Conservation (phyloP, 2,888 invertebrate species). For the Calameuta idolon region DNA sequence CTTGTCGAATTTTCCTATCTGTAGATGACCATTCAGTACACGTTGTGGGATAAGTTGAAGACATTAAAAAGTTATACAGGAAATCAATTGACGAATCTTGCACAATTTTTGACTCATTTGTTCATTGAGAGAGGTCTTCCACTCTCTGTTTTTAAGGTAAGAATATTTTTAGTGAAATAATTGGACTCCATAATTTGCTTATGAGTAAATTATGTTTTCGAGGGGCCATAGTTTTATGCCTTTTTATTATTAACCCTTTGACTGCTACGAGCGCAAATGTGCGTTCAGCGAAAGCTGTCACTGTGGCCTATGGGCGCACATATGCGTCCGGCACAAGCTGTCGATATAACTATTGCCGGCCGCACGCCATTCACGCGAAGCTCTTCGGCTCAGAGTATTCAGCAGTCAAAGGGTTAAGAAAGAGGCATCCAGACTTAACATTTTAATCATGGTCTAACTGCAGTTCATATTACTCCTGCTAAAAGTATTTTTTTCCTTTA, state of each 20-base stretch:
- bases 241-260: background rate
- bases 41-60: slow-evolving; percentile 93
- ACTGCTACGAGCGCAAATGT: too few relatives aligned
- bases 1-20: slow-evolving; percentile 40
- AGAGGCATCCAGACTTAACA: slow-evolving; percentile 7
- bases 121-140: slow-evolving; percentile 82
- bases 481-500: slow-evolving; percentile 43
- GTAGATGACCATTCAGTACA: slow-evolving; percentile 88
- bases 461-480: background rate
- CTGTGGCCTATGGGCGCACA: too few relatives aligned
- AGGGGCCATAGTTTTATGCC: background rate
- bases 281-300: too few relatives aligned
- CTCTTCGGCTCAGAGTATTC: too few relatives aligned
- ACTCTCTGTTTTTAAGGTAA: slow-evolving; percentile 87
- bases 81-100: slow-evolving; percentile 79
- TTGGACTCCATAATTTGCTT: background rate
- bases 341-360: too few relatives aligned
- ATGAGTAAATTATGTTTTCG: background rate
- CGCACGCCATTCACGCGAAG: too few relatives aligned
- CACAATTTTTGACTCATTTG: slow-evolving; percentile 82
- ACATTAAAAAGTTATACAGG: slow-evolving; percentile 76
- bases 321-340: too few relatives aligned
- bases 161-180: background rate
- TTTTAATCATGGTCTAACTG: slow-evolving; percentile 8
- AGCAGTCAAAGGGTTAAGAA: background rate